A percentile compares a stretch with the other conserved stretches of the same genome.
Conservation (phyloP, 2,888 invertebrate genomes). For the Hirtodrosophila trivittata region DNA sequence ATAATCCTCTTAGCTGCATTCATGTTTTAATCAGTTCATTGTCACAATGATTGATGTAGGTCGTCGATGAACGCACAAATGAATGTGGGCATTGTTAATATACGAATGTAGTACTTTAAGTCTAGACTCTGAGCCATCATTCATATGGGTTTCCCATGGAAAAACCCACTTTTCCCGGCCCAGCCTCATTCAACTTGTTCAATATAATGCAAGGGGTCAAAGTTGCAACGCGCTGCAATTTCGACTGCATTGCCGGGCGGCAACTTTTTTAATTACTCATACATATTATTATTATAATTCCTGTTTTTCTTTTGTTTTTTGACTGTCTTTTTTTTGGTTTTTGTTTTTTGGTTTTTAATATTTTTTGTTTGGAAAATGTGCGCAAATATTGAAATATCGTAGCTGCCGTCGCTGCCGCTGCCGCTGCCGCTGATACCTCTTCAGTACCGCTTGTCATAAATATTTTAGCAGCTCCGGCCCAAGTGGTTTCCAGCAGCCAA, state of each 20-base stretch:
- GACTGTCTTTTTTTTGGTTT: constrained; percentile 5
- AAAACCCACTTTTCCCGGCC: background rate
- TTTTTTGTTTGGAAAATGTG: constrained; percentile 27
- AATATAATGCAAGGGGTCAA: constrained; percentile 31
- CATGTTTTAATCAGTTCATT: constrained; percentile 64
- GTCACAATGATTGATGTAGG: constrained; percentile 59
- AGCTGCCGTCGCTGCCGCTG: constrained; percentile 8
- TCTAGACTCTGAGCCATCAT: constrained; percentile 27
- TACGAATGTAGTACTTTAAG: constrained; percentile 11
- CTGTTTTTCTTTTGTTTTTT: constrained; percentile 25
- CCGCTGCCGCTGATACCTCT: constrained; percentile 5
- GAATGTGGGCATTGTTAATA: constrained; percentile 51
- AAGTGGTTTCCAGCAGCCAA: constrained; percentile 26
- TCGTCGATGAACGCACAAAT: constrained; percentile 20
- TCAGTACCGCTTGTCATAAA: constrained; percentile 69
- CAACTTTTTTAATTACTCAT: constrained; percentile 67
- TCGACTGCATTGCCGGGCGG: constrained; percentile 25
- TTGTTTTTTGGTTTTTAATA: constrained; percentile 9
- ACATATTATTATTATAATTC: constrained; percentile 35
- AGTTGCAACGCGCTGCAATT: constrained; percentile 38
- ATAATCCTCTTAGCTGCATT: constrained; percentile 54
- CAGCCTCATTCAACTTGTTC: constrained; percentile 16
- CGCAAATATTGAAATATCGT: constrained; percentile 72
- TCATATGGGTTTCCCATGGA: constrained; percentile 16
- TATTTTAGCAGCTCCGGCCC: constrained; percentile 64